These are phyloP conservation scores for Myrmecobius fasciatus DNA, from an alignment of 2,113 vertebrate species.

Conservation along the genomic window DNA sequence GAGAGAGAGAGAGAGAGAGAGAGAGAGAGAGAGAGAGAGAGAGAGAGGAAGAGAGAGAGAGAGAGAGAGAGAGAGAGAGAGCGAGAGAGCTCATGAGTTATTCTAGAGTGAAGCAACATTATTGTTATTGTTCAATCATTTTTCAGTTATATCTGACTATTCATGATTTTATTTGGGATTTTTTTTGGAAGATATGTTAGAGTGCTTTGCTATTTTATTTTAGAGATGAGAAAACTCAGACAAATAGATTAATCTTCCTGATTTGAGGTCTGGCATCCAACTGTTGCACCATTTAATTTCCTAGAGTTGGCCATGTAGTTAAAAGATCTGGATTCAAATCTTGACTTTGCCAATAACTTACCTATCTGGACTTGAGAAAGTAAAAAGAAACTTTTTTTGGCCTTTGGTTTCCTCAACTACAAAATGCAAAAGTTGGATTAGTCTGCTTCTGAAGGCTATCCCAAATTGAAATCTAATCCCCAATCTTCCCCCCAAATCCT, in stretches of 20 bases:
- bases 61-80: too few species aligned
- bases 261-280: neutral
- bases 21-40: too few species aligned
- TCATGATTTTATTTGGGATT: neutral
- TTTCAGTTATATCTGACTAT: too few species aligned
- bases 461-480: neutral
- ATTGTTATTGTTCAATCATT: too few species aligned
- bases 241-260: neutral
- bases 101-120: neutral
- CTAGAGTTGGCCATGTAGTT: neutral
- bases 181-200: neutral
- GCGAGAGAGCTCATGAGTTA: neutral
- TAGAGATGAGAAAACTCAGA: neutral
- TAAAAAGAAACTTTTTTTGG: neutral
- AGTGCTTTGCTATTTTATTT: neutral
- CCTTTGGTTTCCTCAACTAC: neutral
- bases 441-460: neutral
- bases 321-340: neutral
- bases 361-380: neutral
- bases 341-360: neutral
- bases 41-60: too few species aligned
- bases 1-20: too few species aligned
- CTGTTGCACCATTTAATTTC: rapidly evolving
- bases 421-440: neutral
- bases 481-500: neutral